Evolutionary conservation across 1,140 invertebrate species (phyloP), one percentile per base, ranked within the genome.

Genomic region (Helicorthomorpha holstii): DNA sequence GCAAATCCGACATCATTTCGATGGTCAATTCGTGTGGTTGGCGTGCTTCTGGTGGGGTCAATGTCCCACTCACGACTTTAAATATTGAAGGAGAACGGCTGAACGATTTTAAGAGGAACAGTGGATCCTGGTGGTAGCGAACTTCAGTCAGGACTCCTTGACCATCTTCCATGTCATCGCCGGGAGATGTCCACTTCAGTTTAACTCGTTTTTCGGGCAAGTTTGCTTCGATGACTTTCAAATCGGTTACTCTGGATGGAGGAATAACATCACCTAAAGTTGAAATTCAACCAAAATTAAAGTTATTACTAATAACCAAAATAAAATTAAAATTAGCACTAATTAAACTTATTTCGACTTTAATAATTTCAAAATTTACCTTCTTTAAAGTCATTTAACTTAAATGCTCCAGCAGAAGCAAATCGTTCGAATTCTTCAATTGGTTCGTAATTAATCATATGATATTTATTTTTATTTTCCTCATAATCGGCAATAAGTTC

Each of bases 131-230:
- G 21, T 46, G 44, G 44, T 46, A 46, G 19, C 21, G 44, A 21
- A 46, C 44, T 46, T 46, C 44, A 10, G 25, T 25, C 19, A 25
- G 12, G 7, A 7, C 12, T 52, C 53, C 53, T 10, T 25, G 1
- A 10, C 57, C 57, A 2, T 46, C 26, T 46, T 55, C 54, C 34
- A 50, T 45, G 38, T 58, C 57, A 47, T 58, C 57, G 0, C 57
- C 57, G 2, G 56, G 56, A 34, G 49, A 52, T n/a, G 57, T 58
- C 57, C 57, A 58, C 26, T 29, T 34, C n/a, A 58, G 50, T 19
- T 21, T 38, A 7, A 58, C 57, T 0, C 27, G 24, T 22, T n/a
- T 21, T 2, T 53, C 44, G 16, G 50, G 42, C 4, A 51, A 47
- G 43, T 49, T 21, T 25, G 53, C 49, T 1, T 1, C 38, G 1